A percentile compares a stretch with the other conserved stretches of the same genome.
Conservation (phyloP, 2,113 vertebrate species). For the Myanophis thanlyinensis region DNA sequence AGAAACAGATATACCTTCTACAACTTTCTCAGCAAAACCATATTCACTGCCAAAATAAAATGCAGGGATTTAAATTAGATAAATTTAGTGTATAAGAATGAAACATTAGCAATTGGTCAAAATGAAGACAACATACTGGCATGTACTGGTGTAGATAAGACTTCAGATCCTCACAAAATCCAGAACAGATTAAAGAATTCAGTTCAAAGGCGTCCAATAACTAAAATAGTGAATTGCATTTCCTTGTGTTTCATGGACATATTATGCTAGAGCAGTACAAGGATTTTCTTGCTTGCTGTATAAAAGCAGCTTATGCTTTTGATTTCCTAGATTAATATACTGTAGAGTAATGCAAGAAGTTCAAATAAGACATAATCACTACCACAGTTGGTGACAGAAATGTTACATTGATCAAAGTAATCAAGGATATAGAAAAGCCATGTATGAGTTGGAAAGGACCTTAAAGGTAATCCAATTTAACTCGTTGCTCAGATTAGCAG, state of each 20-base stretch:
- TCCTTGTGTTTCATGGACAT: background rate
- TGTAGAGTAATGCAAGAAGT: background rate
- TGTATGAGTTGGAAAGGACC: background rate
- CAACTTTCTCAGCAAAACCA: slow-evolving; percentile 98
- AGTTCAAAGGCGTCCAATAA: background rate
- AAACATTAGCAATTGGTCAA: slow-evolving; percentile 5
- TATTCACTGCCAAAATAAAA: slow-evolving; percentile 85
- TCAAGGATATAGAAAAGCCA: background rate
- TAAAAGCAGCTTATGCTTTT: background rate
- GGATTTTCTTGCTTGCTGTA: background rate
- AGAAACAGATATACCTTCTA: slow-evolving; percentile 95
- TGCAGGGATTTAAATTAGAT: slow-evolving; percentile 36
- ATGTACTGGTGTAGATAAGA: background rate
- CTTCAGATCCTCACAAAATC: background rate
- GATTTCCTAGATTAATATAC: background rate
- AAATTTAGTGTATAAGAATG: background rate
- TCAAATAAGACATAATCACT: background rate
- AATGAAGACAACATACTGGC: slow-evolving; percentile 14
- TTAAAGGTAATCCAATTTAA: background rate
- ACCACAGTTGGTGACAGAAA: background rate
- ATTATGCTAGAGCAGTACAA: background rate
- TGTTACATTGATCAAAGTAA: background rate
- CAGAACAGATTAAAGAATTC: background rate
- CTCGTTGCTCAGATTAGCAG: background rate
- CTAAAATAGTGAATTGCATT: background rate